These are phyloP conservation scores for Escarpia spicata DNA, from an alignment of 2,888 invertebrate species.

Conservation along the genomic window DNA sequence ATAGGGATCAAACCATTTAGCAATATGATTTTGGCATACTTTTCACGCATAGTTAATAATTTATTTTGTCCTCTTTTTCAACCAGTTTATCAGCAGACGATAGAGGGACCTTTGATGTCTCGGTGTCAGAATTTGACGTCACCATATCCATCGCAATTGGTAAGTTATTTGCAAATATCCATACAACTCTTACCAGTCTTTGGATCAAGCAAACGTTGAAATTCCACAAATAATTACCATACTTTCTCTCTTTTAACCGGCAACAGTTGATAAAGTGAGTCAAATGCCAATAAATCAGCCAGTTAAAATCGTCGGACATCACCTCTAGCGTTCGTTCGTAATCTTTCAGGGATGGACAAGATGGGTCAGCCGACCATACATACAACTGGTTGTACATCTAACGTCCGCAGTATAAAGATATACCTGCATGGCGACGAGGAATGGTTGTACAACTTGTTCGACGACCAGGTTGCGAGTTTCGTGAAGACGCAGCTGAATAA, in stretches of 20 bases:
- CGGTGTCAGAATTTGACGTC: background rate
- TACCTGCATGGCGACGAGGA: background rate
- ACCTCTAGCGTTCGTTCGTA: too few species aligned
- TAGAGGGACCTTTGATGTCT: background rate
- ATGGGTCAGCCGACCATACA: background rate
- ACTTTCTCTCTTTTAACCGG: too few species aligned
- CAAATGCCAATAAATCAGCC: too few species aligned
- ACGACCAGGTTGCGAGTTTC: background rate
- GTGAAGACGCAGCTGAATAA: background rate
- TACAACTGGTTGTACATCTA: background rate
- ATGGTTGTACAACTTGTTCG: background rate
- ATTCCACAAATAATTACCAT: too few species aligned
- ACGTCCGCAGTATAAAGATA: background rate
- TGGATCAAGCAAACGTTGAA: too few species aligned
- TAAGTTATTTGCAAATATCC: background rate
- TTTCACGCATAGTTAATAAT: background rate
- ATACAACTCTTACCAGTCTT: background rate
- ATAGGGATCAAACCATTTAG: too few species aligned
- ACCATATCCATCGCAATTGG: background rate
- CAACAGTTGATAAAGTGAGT: too few species aligned
- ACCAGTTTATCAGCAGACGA: background rate
- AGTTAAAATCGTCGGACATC: too few species aligned
- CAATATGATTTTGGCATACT: background rate
- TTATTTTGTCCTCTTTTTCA: background rate
- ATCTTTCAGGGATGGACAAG: background rate